These are phyloP conservation scores for Choristoneura rosaceana DNA, from an alignment of 2,888 invertebrate species.

Conservation along the genomic window DNA sequence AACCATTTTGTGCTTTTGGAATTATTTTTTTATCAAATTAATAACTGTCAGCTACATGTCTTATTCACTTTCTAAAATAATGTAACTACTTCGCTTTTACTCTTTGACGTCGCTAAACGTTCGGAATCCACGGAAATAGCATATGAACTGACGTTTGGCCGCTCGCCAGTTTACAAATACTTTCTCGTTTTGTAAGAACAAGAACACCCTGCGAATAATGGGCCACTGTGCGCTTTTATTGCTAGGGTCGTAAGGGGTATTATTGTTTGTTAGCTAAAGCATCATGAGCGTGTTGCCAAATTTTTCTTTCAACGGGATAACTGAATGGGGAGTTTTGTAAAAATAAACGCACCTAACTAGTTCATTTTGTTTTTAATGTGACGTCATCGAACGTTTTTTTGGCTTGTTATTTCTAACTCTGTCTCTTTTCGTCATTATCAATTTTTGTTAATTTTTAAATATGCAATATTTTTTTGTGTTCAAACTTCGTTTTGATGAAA, in stretches of 20 bases:
- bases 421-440: neutral
- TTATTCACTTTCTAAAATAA: constrained; percentile 29
- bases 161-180: constrained; percentile 51
- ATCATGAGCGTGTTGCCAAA: constrained; percentile 28
- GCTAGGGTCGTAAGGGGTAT: constrained; percentile 14
- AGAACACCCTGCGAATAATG: constrained; percentile 32
- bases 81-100: constrained; percentile 29
- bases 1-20: no score
- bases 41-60: neutral
- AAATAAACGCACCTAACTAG: neutral
- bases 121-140: constrained; percentile 69
- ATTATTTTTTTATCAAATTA: neutral
- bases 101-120: constrained; percentile 55
- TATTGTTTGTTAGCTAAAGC: constrained; percentile 9
- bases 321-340: constrained; percentile 32
- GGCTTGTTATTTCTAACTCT: no score
- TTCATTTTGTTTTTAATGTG: no score
- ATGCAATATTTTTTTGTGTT: no score
- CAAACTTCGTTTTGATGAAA: no score
- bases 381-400: no score
- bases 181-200: constrained; percentile 41
- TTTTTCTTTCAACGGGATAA: constrained; percentile 31
- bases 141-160: constrained; percentile 63
- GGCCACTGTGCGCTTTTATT: constrained; percentile 24
- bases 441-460: no score